Evolutionary conservation across 2,888 invertebrate genomes (phyloP).

Genomic region (Dolomedes plantarius): DNA sequence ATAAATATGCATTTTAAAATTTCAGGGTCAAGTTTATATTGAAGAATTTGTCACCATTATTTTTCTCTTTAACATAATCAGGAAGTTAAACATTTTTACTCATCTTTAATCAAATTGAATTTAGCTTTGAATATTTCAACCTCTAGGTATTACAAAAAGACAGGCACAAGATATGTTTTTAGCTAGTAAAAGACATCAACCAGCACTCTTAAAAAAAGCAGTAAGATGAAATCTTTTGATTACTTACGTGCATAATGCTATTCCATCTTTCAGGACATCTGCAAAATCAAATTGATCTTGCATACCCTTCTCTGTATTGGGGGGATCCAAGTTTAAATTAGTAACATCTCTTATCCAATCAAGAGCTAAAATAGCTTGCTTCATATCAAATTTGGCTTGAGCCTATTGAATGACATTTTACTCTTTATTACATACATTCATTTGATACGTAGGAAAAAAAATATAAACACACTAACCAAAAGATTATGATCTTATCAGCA

Average conservation of each 20-base stretch:
- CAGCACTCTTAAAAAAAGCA: no score
- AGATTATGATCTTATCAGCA: constrained; percentile 15
- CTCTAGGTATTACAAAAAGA: no score
- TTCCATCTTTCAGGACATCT: constrained; percentile 78
- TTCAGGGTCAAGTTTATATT: no score
- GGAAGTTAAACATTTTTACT: no score
- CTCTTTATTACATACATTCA: not conserved
- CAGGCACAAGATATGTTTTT: no score
- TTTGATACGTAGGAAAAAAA: not conserved
- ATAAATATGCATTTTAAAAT: no score
- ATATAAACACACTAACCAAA: not conserved
- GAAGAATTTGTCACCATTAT: no score
- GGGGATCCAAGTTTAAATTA: constrained; percentile 75
- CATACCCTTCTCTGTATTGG: constrained; percentile 75
- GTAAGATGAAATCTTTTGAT: no score
- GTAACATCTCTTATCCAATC: constrained; percentile 78
- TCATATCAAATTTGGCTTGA: constrained; percentile 79
- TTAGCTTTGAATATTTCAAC: no score
- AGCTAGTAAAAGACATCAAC: no score
- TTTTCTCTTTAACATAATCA: no score
- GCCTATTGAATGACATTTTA: constrained; percentile 75
- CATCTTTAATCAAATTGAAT: no score
- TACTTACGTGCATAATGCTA: constrained; percentile 78
- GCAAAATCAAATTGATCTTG: constrained; percentile 78
- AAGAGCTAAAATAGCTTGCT: constrained; percentile 78